Evolutionary conservation across 2,888 invertebrate genomes (phyloP), one percentile per base, ranked within the genome.

Genomic region (Chydorus sphaericus): DNA sequence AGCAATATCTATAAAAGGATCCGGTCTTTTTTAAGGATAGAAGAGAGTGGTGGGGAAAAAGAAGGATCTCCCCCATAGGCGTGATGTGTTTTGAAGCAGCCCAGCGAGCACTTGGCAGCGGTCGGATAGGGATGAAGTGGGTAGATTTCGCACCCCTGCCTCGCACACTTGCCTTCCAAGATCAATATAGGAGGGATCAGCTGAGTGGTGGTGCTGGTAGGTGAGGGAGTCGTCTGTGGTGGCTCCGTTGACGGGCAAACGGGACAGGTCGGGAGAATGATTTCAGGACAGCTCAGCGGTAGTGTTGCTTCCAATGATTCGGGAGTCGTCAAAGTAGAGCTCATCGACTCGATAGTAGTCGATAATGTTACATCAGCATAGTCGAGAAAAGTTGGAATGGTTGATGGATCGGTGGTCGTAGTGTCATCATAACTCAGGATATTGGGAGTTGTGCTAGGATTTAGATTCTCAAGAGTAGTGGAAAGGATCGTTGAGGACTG

Each of bases 151-250:
- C n/a, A n/a, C n/a, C n/a, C n/a, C n/a, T n/a, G n/a, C 23, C 31
- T 50, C 30, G 20, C 28, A 26, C 39, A 54, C 72, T 77, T 81
- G 87, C 87, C 87, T 87, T 87, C 86, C 68, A 87, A 76, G 69
- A 87, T 83, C 66, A 87, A 79, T 73, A 87, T 85, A 67, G 79
- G 80, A 71, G 81, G 76, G 68, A 79, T 75, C 44, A 44, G 23
- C 44, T 44, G 23, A 44, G 44, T 44, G 44, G 44, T 44, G 7
- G 44, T 44, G n/a, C n/a, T n/a, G 5, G 52, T 14, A 14, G 52
- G n/a, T 6, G 31, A 29, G 16, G 29, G 14, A 7, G 52, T 37
- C 11, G 44, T 44, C n/a, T n/a, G n/a, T 20, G 52, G 30, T 52
- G 33, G 23, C 36, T 31, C 23, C 36, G 52, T 36, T 33, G 31